Conservation (phyloP, 2,888 invertebrate species). For the Aleiodes alternator region DNA sequence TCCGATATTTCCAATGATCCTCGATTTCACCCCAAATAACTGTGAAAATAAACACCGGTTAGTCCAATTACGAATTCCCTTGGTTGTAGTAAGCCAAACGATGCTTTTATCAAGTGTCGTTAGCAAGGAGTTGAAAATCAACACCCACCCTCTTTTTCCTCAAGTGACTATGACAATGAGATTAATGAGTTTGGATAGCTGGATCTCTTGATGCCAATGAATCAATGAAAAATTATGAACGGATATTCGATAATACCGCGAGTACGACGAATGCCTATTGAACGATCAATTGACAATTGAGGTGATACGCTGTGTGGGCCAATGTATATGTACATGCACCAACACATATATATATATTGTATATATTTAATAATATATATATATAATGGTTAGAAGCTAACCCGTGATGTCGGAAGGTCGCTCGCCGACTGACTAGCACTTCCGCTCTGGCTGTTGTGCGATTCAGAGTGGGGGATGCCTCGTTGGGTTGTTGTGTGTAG, state of each 20-base stretch:
- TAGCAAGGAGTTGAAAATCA: background rate
- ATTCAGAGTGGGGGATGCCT: slow-evolving; percentile 73
- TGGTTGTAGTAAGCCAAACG: too few species aligned
- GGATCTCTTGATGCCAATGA: slow-evolving; percentile 29
- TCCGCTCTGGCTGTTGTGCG: slow-evolving; percentile 75
- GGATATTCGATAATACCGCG: slow-evolving; percentile 45
- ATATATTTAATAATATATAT: slow-evolving; percentile 4
- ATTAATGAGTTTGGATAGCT: background rate
- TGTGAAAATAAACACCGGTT: too few species aligned
- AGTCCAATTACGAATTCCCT: too few species aligned
- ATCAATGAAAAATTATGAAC: slow-evolving; percentile 37
- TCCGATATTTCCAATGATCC: background rate
- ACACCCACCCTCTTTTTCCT: background rate
- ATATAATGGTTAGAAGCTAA: slow-evolving; percentile 69
- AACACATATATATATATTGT: slow-evolving; percentile 7
- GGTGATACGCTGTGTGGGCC: slow-evolving; percentile 65
- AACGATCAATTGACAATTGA: slow-evolving; percentile 55
- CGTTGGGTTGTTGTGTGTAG: slow-evolving; percentile 75
- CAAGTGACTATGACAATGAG: slow-evolving; percentile 1
- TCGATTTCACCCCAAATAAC: background rate
- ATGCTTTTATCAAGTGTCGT: background rate
- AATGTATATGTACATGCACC: slow-evolving; percentile 43
- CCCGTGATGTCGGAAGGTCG: slow-evolving; percentile 76
- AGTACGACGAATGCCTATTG: slow-evolving; percentile 55
- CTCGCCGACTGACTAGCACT: slow-evolving; percentile 76